These are phyloP conservation scores for Drosophila pachea DNA, from an alignment of 1,140 invertebrate species.

Conservation along the genomic window DNA sequence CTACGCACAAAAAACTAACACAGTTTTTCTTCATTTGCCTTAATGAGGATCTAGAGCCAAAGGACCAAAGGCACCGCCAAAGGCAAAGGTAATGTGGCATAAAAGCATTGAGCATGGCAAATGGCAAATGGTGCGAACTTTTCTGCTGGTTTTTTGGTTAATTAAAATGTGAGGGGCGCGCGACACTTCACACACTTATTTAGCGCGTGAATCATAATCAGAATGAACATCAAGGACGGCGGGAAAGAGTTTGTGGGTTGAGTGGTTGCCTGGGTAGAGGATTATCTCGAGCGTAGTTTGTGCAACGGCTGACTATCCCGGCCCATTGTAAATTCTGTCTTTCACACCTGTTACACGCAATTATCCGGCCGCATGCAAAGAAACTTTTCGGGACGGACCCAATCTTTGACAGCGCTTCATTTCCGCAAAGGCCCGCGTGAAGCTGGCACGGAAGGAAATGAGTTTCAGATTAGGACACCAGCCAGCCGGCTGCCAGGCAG, in stretches of 20 bases:
- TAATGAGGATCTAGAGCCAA: slow-evolving; percentile 69
- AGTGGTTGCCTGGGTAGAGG: slow-evolving; percentile 21
- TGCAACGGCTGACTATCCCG: slow-evolving; percentile 32
- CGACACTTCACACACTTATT: slow-evolving; percentile 33
- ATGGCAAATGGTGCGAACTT: slow-evolving; percentile 48
- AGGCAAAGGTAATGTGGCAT: slow-evolving; percentile 6
- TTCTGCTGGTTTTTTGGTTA: slow-evolving; percentile 53
- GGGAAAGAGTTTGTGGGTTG: neutral
- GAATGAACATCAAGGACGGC: slow-evolving; percentile 46
- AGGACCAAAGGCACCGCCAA: slow-evolving; percentile 15
- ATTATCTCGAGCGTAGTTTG: slow-evolving; percentile 61
- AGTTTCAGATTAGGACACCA: slow-evolving; percentile 74
- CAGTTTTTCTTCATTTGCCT: slow-evolving; percentile 67
- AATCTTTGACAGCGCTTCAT: slow-evolving; percentile 56
- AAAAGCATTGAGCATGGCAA: slow-evolving; percentile 38
- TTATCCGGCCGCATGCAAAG: slow-evolving; percentile 62
- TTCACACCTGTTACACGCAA: slow-evolving; percentile 78
- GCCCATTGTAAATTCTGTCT: slow-evolving; percentile 74
- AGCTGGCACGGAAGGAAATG: slow-evolving; percentile 65
- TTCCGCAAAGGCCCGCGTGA: slow-evolving; percentile 42
- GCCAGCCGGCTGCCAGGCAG: slow-evolving; percentile 23
- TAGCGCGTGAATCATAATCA: slow-evolving; percentile 67
- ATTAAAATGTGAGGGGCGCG: slow-evolving; percentile 61
- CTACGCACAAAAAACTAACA: slow-evolving; percentile 46
- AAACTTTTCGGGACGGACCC: slow-evolving; percentile 50